These are phyloP conservation scores for Heliconius charithonia DNA, from an alignment of 2,888 invertebrate species.

Conservation along the genomic window DNA sequence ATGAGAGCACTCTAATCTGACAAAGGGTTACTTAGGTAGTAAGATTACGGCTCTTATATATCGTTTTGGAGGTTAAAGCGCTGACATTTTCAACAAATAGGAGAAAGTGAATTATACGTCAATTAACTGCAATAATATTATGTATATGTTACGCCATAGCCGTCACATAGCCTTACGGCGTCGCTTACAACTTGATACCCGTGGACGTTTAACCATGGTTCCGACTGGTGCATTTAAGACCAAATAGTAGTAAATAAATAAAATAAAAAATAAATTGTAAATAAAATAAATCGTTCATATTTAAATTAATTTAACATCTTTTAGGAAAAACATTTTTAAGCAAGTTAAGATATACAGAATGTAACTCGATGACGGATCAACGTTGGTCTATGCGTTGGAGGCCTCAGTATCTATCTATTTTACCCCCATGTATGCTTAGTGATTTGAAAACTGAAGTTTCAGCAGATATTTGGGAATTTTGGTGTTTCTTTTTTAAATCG, in stretches of 20 bases:
- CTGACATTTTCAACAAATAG: background rate
- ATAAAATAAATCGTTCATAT: background rate
- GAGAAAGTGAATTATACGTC: background rate
- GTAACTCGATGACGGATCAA: too few species aligned
- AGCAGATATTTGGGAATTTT: too few species aligned
- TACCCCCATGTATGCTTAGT: too few species aligned
- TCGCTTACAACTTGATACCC: slow-evolving; percentile 66
- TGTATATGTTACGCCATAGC: slow-evolving; percentile 26
- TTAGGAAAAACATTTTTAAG: background rate
- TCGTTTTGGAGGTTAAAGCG: slow-evolving; percentile 6
- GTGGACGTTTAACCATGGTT: slow-evolving; percentile 56
- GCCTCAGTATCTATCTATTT: too few species aligned
- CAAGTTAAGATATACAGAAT: background rate
- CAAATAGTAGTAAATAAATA: too few species aligned
- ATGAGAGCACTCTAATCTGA: slow-evolving; percentile 34
- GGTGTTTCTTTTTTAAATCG: too few species aligned
- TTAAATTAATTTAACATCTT: background rate
- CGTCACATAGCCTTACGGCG: slow-evolving; percentile 28
- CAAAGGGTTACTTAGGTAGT: slow-evolving; percentile 37
- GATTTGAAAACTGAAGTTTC: too few species aligned
- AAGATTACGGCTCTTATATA: slow-evolving; percentile 27
- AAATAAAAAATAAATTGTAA: too few species aligned
- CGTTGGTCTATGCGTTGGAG: too few species aligned
- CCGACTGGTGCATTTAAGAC: slow-evolving; percentile 45
- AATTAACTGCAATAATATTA: background rate